A percentile compares a stretch with the other conserved stretches of the same genome.
Evolutionary conservation across 2,797 vertebrate genomes (phyloP).

Genomic region (Darevskia nairensis): DNA sequence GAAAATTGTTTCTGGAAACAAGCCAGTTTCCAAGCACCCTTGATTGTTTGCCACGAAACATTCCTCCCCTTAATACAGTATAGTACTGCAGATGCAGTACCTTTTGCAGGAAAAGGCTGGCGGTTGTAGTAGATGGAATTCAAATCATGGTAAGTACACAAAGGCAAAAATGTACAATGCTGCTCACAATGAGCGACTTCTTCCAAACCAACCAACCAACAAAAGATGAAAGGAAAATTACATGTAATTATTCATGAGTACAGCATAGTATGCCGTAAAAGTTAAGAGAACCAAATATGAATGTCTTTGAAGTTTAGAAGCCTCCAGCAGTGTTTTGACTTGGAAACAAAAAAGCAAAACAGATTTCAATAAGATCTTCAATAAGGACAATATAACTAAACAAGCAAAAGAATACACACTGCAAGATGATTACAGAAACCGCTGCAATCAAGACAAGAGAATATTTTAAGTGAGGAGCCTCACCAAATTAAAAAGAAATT

Average conservation of each 20-base stretch:
- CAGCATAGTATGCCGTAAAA: background rate
- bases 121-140: background rate
- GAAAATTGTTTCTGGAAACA: background rate
- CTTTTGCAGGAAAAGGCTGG: background rate
- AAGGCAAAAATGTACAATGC: slow-evolving; percentile 10
- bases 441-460: background rate
- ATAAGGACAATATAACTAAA: background rate
- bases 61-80: background rate
- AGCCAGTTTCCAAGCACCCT: background rate
- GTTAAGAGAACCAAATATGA: slow-evolving; percentile 31
- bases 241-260: slow-evolving; percentile 22
- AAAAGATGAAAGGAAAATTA: slow-evolving; percentile 34
- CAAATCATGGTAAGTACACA: background rate
- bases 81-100: background rate
- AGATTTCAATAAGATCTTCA: background rate
- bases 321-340: slow-evolving; percentile 1
- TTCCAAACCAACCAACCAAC: slow-evolving; percentile 11
- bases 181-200: background rate
- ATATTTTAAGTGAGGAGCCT: background rate
- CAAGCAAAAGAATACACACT: background rate
- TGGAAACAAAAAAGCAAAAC: slow-evolving; percentile 12
- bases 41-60: slow-evolving; percentile 6
- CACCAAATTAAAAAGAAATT: slow-evolving; percentile 17
- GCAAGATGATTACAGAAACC: background rate
- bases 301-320: slow-evolving; percentile 11